Conservation (phyloP, 1,140 invertebrate genomes). For the Psix sp. region DNA sequence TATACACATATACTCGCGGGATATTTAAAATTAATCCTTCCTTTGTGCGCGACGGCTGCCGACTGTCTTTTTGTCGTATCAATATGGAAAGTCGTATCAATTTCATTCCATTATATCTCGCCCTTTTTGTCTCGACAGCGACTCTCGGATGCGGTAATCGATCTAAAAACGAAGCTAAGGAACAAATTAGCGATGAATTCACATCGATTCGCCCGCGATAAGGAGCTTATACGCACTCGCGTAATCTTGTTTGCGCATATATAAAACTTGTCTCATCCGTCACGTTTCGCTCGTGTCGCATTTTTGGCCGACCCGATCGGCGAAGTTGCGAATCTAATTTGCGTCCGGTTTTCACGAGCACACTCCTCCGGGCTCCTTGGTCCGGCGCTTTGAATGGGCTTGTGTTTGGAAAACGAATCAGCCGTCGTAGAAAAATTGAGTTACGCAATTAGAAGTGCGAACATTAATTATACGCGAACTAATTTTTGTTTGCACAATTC, state of each 20-base stretch:
- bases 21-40: conserved; percentile 78
- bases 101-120: conserved; percentile 73
- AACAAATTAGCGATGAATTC: conserved; percentile 44
- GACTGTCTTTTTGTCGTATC: conserved; percentile 75
- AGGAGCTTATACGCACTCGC: conserved; percentile 57
- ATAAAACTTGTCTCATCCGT: conserved; percentile 72
- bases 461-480: too few relatives aligned
- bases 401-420: conserved; percentile 1
- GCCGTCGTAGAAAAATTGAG: too few relatives aligned
- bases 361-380: conserved; percentile 45
- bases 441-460: too few relatives aligned
- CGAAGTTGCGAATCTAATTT: conserved; percentile 77
- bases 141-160: conserved; percentile 67
- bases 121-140: conserved; percentile 71
- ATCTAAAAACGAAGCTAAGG: conserved; percentile 57
- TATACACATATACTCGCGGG: conserved; percentile 52
- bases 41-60: conserved; percentile 68
- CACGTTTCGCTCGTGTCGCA: conserved; percentile 71
- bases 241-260: conserved; percentile 72
- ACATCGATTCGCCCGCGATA: conserved; percentile 29
- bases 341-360: conserved; percentile 71
- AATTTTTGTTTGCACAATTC: too few relatives aligned
- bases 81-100: conserved; percentile 75
- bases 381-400: too few relatives aligned
- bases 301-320: conserved; percentile 74